Percentiles rank a stretch among this genome's conserved stretches.
These are phyloP conservation scores for Chelmon rostratus DNA, from an alignment of 2,797 vertebrate genomes.

Conservation along the genomic window DNA sequence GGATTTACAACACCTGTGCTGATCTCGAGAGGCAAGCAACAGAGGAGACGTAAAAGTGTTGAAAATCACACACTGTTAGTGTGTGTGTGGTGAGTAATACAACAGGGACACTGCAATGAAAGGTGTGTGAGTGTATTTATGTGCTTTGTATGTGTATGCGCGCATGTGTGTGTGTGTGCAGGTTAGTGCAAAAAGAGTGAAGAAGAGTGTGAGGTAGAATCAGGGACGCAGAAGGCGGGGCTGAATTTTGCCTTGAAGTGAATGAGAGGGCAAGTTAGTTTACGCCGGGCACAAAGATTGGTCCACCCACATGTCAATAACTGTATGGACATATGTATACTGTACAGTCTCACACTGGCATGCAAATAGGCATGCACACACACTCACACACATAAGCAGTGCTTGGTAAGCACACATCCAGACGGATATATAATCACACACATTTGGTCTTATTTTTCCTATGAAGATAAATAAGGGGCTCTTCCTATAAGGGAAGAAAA, in stretches of 20 bases:
- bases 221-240: slow-evolving; percentile 82
- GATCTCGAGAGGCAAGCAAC: slow-evolving; percentile 70
- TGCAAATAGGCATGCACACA: slow-evolving; percentile 81
- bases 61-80: slow-evolving; percentile 74
- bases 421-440: slow-evolving; percentile 78
- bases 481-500: slow-evolving; percentile 85
- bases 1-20: slow-evolving; percentile 77
- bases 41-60: slow-evolving; percentile 70
- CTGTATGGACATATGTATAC: slow-evolving; percentile 79
- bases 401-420: slow-evolving; percentile 82
- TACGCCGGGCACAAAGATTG: slow-evolving; percentile 80
- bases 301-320: slow-evolving; percentile 82
- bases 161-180: slow-evolving; percentile 50
- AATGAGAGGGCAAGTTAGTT: slow-evolving; percentile 89
- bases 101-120: slow-evolving; percentile 83
- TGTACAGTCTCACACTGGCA: slow-evolving; percentile 79
- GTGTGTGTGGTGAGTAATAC: slow-evolving; percentile 76
- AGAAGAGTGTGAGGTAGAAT: slow-evolving; percentile 85
- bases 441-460: slow-evolving; percentile 86
- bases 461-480: slow-evolving; percentile 86
- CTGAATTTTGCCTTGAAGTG: slow-evolving; percentile 87
- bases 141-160: slow-evolving; percentile 43
- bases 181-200: slow-evolving; percentile 81
- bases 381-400: slow-evolving; percentile 75
- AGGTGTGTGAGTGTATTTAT: slow-evolving; percentile 68